These are phyloP conservation scores for Incurvaria masculella DNA, from an alignment of 2,888 invertebrate genomes.

Conservation along the genomic window DNA sequence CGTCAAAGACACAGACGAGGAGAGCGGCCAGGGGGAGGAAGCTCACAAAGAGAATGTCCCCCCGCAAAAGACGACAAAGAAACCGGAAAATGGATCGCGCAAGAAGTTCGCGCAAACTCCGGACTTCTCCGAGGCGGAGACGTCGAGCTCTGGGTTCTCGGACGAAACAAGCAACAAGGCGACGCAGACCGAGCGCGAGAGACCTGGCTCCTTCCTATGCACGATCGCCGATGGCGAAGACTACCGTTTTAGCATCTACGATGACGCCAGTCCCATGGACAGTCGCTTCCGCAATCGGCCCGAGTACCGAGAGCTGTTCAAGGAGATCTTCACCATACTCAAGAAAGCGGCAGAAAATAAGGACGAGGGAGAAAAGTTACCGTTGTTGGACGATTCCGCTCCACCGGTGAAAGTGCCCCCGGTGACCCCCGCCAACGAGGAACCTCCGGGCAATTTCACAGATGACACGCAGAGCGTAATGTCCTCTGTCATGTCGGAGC, in stretches of 20 bases:
- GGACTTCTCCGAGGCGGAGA: constrained; percentile 83
- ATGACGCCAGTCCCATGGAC: constrained; percentile 75
- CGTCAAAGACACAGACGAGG: constrained; percentile 62
- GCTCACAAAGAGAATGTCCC: constrained; percentile 43
- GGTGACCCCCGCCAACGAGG: constrained; percentile 65
- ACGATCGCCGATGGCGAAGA: constrained; percentile 84
- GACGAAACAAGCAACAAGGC: constrained; percentile 82
- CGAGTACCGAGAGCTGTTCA: constrained; percentile 76
- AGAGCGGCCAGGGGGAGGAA: constrained; percentile 60
- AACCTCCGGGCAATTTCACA: constrained; percentile 60
- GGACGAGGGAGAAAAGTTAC: constrained; percentile 73
- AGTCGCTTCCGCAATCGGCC: constrained; percentile 79
- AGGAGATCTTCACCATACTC: constrained; percentile 79
- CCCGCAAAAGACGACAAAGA: constrained; percentile 38
- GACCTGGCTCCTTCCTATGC: constrained; percentile 79
- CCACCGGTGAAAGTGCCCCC: constrained; percentile 60
- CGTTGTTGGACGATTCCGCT: constrained; percentile 64
- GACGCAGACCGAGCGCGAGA: constrained; percentile 75
- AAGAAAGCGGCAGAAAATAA: constrained; percentile 83
- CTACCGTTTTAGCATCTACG: constrained; percentile 82
- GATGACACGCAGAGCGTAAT: constrained; percentile 74
- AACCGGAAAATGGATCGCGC: constrained; percentile 33
- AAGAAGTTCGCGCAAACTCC: constrained; percentile 70
- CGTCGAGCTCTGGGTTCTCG: constrained; percentile 79
- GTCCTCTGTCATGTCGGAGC: constrained; percentile 72